Evolutionary conservation across 37 sponge, comb jelly and placozoan genomes (phyloP), one percentile per base, ranked within the genome.

Genomic region (Oopsacas minuta): DNA sequence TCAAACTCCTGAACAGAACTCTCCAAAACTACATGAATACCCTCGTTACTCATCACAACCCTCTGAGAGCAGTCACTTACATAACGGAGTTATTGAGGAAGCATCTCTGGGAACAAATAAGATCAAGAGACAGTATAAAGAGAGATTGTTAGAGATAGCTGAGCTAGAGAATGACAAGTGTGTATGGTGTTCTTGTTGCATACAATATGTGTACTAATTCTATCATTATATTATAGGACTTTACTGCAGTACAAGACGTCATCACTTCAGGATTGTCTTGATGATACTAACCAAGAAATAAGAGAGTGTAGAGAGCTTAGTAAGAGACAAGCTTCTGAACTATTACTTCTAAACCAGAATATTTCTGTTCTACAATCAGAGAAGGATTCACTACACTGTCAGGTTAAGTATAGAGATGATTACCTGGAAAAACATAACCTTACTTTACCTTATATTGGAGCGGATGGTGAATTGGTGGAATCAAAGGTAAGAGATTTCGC

Each of bases 81-180:
- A 61, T 3, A 61, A 61, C 75, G 75, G 75, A 61, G 32, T 61
- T 5, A 3, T n/a, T 5, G 75, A 61, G 30, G 75, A 25, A 3
- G 15, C 12, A 8, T n/a, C 30, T 5, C 17, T 3, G 30, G 75
- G 28, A 12, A 3, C 22, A 3, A 3, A 25, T 3, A 25, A 25
- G 28, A 61, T 61, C 75, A 3, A 12, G 30, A 3, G 30, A 3
- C 75, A 61, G 75, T 61, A 61, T 34, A 61, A 61, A 34, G 75
- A 61, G 75, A 61, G 75, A 61, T 34, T 61, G 75, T 34, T 61
- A 3, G 75, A 61, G 75, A 61, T 61, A 10, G 75, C 75, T 20
- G 75, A 61, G 75, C 75, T 61, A n/a, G 75, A 61, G 30, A 61
- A 61, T 61, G 75, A 61, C 1, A 61, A 34, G 75, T 61, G 30